These are phyloP conservation scores for Tragelaphus eurycerus DNA, from an alignment of 2,797 vertebrate species.

Conservation along the genomic window DNA sequence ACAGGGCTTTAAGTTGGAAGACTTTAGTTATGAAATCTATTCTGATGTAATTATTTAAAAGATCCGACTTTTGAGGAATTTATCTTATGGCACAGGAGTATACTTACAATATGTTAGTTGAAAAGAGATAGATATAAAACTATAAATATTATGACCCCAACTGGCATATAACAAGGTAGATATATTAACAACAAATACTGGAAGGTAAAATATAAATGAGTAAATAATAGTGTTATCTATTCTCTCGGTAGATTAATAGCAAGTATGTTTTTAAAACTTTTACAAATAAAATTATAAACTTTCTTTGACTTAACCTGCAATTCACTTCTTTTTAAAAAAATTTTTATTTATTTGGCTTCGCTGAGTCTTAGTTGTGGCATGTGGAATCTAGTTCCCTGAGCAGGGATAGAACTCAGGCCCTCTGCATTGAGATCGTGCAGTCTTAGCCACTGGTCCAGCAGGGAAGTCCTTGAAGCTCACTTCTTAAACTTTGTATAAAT, in stretches of 20 bases:
- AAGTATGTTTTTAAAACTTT: not conserved
- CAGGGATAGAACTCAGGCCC: not conserved
- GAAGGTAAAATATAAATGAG: not conserved
- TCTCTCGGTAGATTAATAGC: not conserved
- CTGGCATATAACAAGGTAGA: not conserved
- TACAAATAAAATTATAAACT: not conserved
- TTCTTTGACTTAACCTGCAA: not conserved
- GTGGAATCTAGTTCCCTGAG: not conserved
- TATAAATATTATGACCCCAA: not conserved
- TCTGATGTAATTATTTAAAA: constrained; percentile 11
- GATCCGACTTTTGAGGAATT: not conserved
- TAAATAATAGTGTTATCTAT: not conserved
- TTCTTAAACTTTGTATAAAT: not conserved
- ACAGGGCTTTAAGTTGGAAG: not conserved
- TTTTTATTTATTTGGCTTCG: not conserved
- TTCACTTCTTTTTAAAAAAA: not conserved
- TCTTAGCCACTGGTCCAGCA: not conserved
- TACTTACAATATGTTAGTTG: not conserved
- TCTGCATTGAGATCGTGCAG: not conserved
- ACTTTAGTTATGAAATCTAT: constrained; percentile 24
- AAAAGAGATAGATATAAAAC: not conserved
- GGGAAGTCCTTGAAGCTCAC: not conserved
- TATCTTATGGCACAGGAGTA: not conserved
- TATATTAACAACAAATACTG: not conserved
- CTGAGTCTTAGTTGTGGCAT: not conserved